Base-by-base conservation (phyloP, 2,113 vertebrate species). In the Paramisgurnus dabryanus region DNA sequence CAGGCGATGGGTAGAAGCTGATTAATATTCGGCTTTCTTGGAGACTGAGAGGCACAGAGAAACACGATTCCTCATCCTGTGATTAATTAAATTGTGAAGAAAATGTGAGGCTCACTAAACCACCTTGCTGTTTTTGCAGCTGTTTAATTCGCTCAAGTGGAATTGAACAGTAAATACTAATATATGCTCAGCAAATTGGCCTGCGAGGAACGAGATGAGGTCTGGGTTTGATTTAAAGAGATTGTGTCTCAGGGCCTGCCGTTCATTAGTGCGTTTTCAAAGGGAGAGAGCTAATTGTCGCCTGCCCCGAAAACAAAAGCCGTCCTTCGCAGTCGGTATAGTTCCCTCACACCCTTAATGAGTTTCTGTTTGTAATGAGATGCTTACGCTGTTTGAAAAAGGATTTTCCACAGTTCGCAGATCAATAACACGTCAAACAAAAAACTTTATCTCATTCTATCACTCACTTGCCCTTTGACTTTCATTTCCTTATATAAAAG, bases 231-330 rank as follows among this genome's bases (percentile, higher is more conserved):
- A 68, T 64, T 84, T 73, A 63, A 67, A 78, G 71, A 34, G 84
- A 84, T 67, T 78, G 76, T 83, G 73, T 78, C 68, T 45, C 13
- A 49, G 45, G 60, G 40, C 40, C 78, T 85, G 85, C 85, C 72
- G 85, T 88, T 89, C 85, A 85, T 90, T 90, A 89, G 81, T 68
- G 80, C 50, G 78, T 75, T 86, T 88, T 89, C 81, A 87, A 82
- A 87, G 83, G 86, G 87, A 85, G 84, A 81, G 86, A 87, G 82
- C 85, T 91, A 91, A 90, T 90, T 90, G 89, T 87, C 79, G 82
- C 84, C 72, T 80, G 73, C 72, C 84, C 75, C 75, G 68, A 87
- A 88, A 89, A 34, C 87, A 88, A 88, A 87, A 80, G 83, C 82
- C 0, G n/a, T n/a, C 13, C 53, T 55, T 13, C 83, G 41, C 27